phyloP scores from a whole-genome alignment of 30 jellyfish, hydroid and myxozoan genomes.

The Hydractinia symbiolongicarpus region DNA sequence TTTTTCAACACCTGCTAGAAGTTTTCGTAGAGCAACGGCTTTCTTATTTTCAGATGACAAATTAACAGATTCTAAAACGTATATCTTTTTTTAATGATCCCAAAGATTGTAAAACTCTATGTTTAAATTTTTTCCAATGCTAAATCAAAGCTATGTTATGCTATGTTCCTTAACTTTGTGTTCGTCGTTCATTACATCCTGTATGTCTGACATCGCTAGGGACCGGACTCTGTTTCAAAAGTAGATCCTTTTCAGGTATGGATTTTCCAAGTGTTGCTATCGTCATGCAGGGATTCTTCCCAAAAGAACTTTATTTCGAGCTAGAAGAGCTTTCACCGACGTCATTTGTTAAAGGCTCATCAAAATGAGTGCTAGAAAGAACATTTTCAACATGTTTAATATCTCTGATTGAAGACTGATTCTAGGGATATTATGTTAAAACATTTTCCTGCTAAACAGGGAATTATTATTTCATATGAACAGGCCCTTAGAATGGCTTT shows the following conservation, averaged over 20 bases:
- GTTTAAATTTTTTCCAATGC: background rate
- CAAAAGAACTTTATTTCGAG: no score
- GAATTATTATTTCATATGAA: no score
- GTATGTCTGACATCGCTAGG: background rate
- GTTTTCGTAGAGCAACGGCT: background rate
- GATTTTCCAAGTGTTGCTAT: background rate
- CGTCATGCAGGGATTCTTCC: background rate
- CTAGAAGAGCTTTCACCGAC: no score
- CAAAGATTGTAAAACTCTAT: background rate
- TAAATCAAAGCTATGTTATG: background rate
- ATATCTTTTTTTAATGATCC: background rate
- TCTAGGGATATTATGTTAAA: no score
- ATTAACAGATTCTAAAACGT: background rate
- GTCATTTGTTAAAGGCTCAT: no score
- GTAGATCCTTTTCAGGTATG: background rate
- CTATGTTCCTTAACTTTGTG: background rate
- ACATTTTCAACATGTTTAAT: no score
- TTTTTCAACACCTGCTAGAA: background rate
- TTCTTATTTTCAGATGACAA: background rate
- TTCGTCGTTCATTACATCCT: background rate
- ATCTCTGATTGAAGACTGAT: no score
- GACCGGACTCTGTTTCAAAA: background rate
- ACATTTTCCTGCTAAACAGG: no score
- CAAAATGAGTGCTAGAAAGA: no score
- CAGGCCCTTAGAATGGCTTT: no score